A percentile compares a stretch with the other conserved stretches of the same genome.
These are phyloP conservation scores for Dipodomys stephensi DNA, from an alignment of 2,113 vertebrate species.

Conservation along the genomic window DNA sequence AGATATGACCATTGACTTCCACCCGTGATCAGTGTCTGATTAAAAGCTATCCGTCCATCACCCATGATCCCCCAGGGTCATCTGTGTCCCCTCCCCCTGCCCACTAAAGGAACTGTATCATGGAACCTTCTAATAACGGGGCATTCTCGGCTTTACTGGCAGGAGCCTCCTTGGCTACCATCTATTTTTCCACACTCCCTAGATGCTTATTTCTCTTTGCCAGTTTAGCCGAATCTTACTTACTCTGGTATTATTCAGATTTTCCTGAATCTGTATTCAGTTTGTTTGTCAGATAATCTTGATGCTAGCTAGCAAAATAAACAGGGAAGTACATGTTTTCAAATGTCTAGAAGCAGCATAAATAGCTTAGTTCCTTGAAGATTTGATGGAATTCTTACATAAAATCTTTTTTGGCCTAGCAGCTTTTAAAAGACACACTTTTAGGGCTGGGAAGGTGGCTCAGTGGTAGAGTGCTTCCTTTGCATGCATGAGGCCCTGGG, in stretches of 20 bases:
- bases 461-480: too few species aligned
- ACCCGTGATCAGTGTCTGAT: neutral
- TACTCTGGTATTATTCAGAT: neutral
- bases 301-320: conserved; percentile 39
- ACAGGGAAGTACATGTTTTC: neutral
- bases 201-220: neutral
- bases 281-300: neutral
- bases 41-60: neutral
- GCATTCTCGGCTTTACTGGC: neutral
- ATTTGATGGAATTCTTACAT: conserved; percentile 31
- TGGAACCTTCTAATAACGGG: neutral
- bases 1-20: neutral
- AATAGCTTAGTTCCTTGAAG: neutral
- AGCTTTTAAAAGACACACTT: neutral
- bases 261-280: neutral
- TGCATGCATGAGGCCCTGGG: too few species aligned
- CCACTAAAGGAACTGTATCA: neutral
- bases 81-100: too few species aligned
- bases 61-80: too few species aligned
- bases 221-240: conserved; percentile 10
- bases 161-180: neutral
- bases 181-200: neutral
- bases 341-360: neutral
- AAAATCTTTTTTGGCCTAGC: neutral
- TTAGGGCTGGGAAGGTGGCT: too few species aligned